A percentile compares a stretch with the other conserved stretches of the same genome.
phyloP scores from a whole-genome alignment of 2,113 vertebrate genomes.

The Emydura subglobosa region DNA sequence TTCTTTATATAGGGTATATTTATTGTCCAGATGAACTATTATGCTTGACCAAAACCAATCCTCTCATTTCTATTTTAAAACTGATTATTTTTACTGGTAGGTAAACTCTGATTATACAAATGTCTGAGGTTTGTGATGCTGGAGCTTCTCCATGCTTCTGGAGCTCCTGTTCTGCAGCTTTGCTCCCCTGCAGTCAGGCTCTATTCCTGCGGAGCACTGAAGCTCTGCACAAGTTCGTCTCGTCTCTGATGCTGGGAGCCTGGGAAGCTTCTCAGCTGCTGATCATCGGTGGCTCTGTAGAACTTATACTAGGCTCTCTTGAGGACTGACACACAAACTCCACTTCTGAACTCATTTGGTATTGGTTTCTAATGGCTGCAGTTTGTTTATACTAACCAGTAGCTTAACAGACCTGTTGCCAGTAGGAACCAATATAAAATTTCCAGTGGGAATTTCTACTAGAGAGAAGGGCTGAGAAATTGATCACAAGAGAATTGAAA shows the following conservation, averaged over 20 bases:
- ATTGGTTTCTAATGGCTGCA: background rate
- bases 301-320: slow-evolving; percentile 2
- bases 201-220: background rate
- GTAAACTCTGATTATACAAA: background rate
- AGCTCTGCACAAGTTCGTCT: background rate
- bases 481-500: background rate
- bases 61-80: background rate
- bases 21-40: background rate
- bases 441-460: background rate
- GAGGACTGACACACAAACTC: background rate
- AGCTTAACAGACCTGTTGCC: background rate
- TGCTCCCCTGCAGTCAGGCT: background rate
- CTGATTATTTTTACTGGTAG: background rate
- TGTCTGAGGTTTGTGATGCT: background rate
- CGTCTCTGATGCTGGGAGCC: background rate
- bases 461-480: background rate
- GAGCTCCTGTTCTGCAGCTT: background rate
- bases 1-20: background rate
- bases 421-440: background rate
- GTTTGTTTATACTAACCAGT: background rate
- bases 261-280: background rate
- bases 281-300: background rate
- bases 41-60: background rate
- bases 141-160: background rate
- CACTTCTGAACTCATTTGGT: background rate